These are phyloP conservation scores for Xenops minutus DNA, from an alignment of 2,797 vertebrate genomes.

Conservation along the genomic window DNA sequence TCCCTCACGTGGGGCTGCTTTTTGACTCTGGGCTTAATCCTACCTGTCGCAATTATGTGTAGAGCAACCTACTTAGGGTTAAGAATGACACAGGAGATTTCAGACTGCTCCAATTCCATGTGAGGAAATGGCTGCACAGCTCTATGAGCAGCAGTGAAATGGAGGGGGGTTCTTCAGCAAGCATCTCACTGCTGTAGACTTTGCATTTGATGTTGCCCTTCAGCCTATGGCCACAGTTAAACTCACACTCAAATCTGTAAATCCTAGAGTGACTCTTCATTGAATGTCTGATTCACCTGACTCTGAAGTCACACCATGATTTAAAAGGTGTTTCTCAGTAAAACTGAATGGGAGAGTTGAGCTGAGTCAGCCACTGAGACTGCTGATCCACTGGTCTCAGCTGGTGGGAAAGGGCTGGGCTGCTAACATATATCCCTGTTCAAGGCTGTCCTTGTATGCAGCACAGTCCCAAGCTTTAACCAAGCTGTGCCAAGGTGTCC, in stretches of 20 bases:
- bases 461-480: neutral
- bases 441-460: neutral
- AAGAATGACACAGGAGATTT: neutral
- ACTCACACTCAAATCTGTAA: neutral
- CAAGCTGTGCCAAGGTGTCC: neutral
- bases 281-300: neutral
- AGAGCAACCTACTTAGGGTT: neutral
- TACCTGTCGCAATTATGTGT: neutral
- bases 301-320: neutral
- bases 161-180: neutral
- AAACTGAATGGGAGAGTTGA: neutral
- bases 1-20: accelerated
- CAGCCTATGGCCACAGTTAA: neutral
- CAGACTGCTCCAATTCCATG: accelerated
- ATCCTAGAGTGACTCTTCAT: neutral
- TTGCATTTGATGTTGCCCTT: neutral
- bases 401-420: neutral
- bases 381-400: neutral
- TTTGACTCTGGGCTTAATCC: neutral
- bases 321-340: neutral
- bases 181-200: neutral
- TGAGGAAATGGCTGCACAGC: neutral
- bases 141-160: neutral
- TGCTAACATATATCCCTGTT: neutral
- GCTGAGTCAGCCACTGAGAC: neutral